These are phyloP conservation scores for Indicator indicator DNA, from an alignment of 2,113 vertebrate species.

Conservation along the genomic window DNA sequence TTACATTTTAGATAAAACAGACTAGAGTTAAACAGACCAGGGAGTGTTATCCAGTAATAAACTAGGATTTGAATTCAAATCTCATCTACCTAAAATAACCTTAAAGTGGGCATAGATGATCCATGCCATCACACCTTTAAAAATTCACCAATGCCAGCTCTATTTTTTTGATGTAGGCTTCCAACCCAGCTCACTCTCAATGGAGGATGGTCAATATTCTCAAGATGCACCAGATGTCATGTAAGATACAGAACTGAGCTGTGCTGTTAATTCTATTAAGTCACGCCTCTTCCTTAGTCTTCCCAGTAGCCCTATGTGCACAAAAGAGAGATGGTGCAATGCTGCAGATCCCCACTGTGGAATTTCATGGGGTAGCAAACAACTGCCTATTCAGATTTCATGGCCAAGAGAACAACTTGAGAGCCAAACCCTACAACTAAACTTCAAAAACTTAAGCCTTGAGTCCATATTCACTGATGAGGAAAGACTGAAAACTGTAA, in stretches of 20 bases:
- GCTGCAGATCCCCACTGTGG: background rate
- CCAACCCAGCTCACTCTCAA: background rate
- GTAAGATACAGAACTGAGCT: background rate
- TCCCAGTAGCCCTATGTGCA: accelerated
- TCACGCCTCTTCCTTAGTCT: background rate
- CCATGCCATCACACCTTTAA: background rate
- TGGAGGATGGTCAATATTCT: background rate
- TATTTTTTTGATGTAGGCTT: background rate
- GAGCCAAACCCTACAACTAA: background rate
- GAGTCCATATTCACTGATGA: background rate
- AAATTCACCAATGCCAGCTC: background rate
- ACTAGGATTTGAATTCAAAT: background rate
- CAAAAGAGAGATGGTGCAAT: background rate
- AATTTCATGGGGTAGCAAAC: background rate
- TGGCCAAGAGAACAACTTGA: background rate
- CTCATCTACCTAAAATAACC: background rate
- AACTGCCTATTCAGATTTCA: background rate
- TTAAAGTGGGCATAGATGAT: background rate
- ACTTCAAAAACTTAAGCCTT: background rate
- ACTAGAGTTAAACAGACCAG: background rate
- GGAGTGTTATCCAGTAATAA: background rate
- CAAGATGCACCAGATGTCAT: background rate
- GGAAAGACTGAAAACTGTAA: background rate
- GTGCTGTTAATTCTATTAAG: background rate
- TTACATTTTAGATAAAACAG: background rate